Evolutionary conservation across 2,113 vertebrate genomes (phyloP).

Genomic region (Anguilla japonica): DNA sequence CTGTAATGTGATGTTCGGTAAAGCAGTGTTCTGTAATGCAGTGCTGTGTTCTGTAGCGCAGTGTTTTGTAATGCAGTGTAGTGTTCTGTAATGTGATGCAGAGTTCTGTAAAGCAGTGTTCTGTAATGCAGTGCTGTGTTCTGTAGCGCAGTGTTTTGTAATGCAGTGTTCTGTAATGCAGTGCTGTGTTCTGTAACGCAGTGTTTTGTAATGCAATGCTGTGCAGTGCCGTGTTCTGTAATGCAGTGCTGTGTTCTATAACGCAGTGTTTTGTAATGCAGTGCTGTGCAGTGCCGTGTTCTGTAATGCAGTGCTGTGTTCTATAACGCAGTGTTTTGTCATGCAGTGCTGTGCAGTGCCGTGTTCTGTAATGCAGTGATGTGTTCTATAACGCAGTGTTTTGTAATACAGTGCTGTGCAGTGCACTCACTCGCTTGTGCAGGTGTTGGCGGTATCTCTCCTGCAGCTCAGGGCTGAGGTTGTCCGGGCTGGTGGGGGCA

Average conservation of each 20-base stretch:
- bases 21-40: not conserved
- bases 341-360: too few relatives aligned
- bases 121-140: not conserved
- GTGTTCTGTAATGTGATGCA: not conserved
- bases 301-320: not conserved
- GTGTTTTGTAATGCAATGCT: not conserved
- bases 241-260: not conserved
- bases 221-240: not conserved
- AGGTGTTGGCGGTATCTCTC: conserved; percentile 62
- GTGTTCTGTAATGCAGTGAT: too few relatives aligned
- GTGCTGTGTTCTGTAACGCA: too few relatives aligned
- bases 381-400: too few relatives aligned
- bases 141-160: too few relatives aligned
- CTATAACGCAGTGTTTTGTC: not conserved
- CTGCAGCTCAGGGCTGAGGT: conserved; percentile 55
- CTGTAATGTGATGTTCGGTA: not conserved
- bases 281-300: not conserved
- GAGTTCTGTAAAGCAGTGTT: not conserved
- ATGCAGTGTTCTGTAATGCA: too few relatives aligned
- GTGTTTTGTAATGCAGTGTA: not conserved
- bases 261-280: not conserved
- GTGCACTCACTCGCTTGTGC: conserved; percentile 62
- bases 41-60: not conserved
- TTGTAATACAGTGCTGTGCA: not conserved
- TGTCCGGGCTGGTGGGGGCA: conserved; percentile 20